phyloP scores from a whole-genome alignment of 1,140 invertebrate genomes.

The Amyelois transitella region DNA sequence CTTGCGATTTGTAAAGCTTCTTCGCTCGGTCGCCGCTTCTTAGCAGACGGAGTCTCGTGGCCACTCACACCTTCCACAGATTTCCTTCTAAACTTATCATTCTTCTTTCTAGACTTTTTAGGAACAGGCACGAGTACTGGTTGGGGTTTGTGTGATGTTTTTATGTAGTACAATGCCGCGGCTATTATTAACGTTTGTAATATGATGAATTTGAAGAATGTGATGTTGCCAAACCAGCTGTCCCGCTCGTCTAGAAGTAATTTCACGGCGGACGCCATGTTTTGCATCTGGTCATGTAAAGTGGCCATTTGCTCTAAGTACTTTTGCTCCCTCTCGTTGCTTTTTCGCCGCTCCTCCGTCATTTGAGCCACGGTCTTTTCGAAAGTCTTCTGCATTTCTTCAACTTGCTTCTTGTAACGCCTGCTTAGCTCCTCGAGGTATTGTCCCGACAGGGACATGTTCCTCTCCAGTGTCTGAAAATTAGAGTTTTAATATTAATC shows the following conservation, averaged over 20 bases:
- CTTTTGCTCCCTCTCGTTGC: conserved; percentile 81
- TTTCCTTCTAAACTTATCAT: conserved; percentile 73
- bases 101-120: conserved; percentile 51
- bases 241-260: conserved; percentile 78
- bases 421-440: conserved; percentile 96
- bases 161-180: conserved; percentile 57
- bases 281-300: conserved; percentile 77
- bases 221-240: conserved; percentile 77
- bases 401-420: conserved; percentile 96
- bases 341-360: conserved; percentile 82
- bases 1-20: conserved; percentile 82
- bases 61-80: conserved; percentile 77
- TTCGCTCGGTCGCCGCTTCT: conserved; percentile 83
- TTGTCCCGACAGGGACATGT: conserved; percentile 96
- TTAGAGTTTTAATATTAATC: conserved; percentile 18
- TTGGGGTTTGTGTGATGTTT: conserved; percentile 41
- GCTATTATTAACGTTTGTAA: conserved; percentile 55
- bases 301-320: conserved; percentile 77
- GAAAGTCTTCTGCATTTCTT: conserved; percentile 92
- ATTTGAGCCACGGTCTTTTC: conserved; percentile 86
- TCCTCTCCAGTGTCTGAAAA: conserved; percentile 90
- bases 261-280: conserved; percentile 75
- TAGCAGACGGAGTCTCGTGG: conserved; percentile 62
- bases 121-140: conserved; percentile 38
- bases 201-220: conserved; percentile 70